These are phyloP conservation scores for Solenopsis fugax DNA, from an alignment of 1,140 invertebrate species.

Conservation along the genomic window DNA sequence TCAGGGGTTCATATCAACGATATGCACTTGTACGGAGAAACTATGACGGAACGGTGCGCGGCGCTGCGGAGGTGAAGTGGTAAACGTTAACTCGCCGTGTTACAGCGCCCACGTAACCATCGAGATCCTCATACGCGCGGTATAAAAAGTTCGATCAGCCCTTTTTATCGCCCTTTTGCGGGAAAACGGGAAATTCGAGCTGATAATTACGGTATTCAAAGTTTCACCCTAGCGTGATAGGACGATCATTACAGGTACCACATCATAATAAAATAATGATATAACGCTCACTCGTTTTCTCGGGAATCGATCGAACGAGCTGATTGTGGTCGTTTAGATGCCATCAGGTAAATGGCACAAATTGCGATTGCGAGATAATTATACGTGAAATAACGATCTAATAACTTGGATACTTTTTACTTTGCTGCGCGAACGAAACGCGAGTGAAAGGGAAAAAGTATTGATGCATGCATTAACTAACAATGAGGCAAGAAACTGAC, in stretches of 20 bases:
- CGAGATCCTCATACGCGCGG: slow-evolving; percentile 27
- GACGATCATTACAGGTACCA: not conserved
- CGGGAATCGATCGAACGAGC: not conserved
- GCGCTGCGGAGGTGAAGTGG: slow-evolving; percentile 5
- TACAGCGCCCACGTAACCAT: slow-evolving; percentile 13
- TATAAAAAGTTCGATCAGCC: slow-evolving; percentile 40
- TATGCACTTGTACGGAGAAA: slow-evolving; percentile 17
- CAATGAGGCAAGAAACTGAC: not conserved
- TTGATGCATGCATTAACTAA: not conserved
- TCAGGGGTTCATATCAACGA: slow-evolving; percentile 46
- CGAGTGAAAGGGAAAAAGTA: not conserved
- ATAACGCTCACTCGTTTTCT: not conserved
- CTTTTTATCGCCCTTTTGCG: slow-evolving; percentile 52
- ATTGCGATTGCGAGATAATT: slow-evolving; percentile 6
- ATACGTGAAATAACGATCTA: not conserved
- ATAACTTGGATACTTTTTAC: not conserved
- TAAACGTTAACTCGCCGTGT: slow-evolving; percentile 42
- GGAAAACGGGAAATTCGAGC: slow-evolving; percentile 38
- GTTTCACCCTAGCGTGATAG: slow-evolving; percentile 12
- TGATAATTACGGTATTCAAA: slow-evolving; percentile 42
- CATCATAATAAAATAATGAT: not conserved
- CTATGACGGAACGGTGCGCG: not conserved
- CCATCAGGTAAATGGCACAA: not conserved
- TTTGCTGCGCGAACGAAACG: not conserved
- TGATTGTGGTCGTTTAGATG: not conserved